Conservation (phyloP, 92 coral and sea anemone genomes). For the Galaxea fascicularis region DNA sequence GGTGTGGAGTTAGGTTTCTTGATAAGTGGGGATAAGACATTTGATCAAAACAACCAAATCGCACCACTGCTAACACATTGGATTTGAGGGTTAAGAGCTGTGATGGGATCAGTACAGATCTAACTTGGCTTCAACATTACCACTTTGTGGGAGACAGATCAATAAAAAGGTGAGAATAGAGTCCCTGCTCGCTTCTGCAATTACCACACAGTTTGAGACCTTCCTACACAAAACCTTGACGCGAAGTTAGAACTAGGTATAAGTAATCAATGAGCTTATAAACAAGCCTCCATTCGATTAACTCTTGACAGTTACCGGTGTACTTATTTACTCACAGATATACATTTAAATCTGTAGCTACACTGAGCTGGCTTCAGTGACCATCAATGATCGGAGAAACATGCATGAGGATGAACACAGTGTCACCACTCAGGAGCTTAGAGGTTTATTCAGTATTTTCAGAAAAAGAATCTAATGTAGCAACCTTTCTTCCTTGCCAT, state of each 20-base stretch:
- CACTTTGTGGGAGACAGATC: constrained; percentile 33
- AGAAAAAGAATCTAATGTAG: no score
- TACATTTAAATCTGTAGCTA: no score
- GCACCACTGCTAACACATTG: not conserved
- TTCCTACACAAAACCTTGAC: not conserved
- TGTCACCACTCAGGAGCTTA: no score
- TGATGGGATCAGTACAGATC: not conserved
- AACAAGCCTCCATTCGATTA: not conserved
- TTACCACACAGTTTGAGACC: constrained; percentile 17
- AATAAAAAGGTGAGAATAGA: constrained; percentile 39
- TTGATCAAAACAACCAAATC: no score
- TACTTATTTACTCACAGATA: no score
- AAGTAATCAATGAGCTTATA: not conserved
- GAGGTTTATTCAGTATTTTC: no score
- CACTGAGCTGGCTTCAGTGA: no score
- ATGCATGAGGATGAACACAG: no score
- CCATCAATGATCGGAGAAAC: no score
- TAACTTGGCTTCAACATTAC: constrained; percentile 1
- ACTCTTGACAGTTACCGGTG: no score
- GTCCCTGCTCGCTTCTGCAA: constrained; percentile 31
- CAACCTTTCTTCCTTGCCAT: no score
- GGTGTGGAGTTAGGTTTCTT: constrained; percentile 36
- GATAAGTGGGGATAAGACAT: not conserved
- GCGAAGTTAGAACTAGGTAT: not conserved
- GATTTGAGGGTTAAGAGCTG: not conserved